Evolutionary conservation across 2,888 invertebrate genomes (phyloP).

Genomic region (Tortrix viridana): DNA sequence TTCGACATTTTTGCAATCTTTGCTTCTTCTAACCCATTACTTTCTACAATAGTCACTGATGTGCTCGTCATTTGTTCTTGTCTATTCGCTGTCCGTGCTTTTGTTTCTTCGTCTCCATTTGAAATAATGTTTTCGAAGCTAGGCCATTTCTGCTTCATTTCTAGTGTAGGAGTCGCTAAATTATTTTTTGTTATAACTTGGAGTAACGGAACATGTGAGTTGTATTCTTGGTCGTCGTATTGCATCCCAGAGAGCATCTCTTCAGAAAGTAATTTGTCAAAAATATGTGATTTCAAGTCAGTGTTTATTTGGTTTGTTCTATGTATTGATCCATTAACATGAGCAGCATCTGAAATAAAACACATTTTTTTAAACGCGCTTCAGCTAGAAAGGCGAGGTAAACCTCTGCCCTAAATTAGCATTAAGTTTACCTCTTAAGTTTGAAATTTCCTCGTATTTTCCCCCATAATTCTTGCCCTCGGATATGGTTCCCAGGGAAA

Average conservation of each 20-base stretch:
- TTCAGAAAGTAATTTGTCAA: slow-evolving; percentile 67
- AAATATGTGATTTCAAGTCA: slow-evolving; percentile 58
- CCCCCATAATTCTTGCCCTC: slow-evolving; percentile 38
- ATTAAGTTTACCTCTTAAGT: slow-evolving; percentile 46
- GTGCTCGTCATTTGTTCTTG: slow-evolving; percentile 20
- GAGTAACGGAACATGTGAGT: slow-evolving; percentile 44
- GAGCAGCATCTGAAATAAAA: slow-evolving; percentile 47
- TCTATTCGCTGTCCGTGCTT: neutral
- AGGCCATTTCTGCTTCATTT: slow-evolving; percentile 66
- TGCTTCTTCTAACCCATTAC: neutral
- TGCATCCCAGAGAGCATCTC: slow-evolving; percentile 68
- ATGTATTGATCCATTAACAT: slow-evolving; percentile 39
- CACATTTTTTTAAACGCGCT: neutral
- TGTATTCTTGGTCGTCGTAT: slow-evolving; percentile 57
- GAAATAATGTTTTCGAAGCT: slow-evolving; percentile 47
- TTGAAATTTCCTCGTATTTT: slow-evolving; percentile 39
- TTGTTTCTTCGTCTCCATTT: slow-evolving; percentile 42
- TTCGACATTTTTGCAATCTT: slow-evolving; percentile 32
- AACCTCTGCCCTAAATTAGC: slow-evolving; percentile 18
- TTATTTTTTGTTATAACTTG: slow-evolving; percentile 48
- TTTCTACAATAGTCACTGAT: neutral
- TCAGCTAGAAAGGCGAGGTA: slow-evolving; percentile 3
- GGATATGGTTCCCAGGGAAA: slow-evolving; percentile 41
- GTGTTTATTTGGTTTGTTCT: slow-evolving; percentile 45
- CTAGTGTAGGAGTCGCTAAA: slow-evolving; percentile 57